These are phyloP conservation scores for Laodelphax striatellus DNA, from an alignment of 1,140 invertebrate genomes.

Conservation along the genomic window DNA sequence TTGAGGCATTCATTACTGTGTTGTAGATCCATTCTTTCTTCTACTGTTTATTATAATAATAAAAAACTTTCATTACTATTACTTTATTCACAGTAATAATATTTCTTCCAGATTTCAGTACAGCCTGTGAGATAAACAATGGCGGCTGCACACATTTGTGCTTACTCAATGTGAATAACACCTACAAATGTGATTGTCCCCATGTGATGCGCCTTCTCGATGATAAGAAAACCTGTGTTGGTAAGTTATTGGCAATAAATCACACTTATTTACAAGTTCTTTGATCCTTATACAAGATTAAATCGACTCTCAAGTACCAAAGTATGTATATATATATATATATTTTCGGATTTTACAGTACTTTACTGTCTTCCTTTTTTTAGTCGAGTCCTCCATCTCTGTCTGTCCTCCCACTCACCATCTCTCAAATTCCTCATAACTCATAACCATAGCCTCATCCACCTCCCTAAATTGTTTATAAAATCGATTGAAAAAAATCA, in stretches of 20 bases:
- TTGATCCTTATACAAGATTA: conserved; percentile 20
- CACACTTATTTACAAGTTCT: background rate
- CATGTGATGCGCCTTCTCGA: conserved; percentile 58
- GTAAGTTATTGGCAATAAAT: conserved; percentile 33
- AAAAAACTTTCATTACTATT: too few relatives aligned
- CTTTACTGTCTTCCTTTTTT: too few relatives aligned
- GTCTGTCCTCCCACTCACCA: too few relatives aligned
- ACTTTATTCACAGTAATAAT: background rate
- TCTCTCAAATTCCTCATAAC: too few relatives aligned
- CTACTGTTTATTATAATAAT: background rate
- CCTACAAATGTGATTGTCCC: conserved; percentile 59
- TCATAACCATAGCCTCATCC: too few relatives aligned
- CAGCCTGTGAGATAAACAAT: conserved; percentile 44
- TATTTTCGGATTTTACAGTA: too few relatives aligned
- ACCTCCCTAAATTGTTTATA: too few relatives aligned
- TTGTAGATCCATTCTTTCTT: too few relatives aligned
- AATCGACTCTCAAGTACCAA: too few relatives aligned
- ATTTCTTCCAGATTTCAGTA: conserved; percentile 29
- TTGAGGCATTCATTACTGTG: background rate
- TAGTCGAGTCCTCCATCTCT: too few relatives aligned
- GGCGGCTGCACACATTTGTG: conserved; percentile 52
- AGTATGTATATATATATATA: too few relatives aligned
- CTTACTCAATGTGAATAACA: conserved; percentile 44
- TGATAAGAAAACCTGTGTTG: conserved; percentile 52
- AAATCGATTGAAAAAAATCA: too few relatives aligned